A percentile compares a stretch with the other conserved stretches of the same genome.
phyloP scores from a whole-genome alignment of 2,113 vertebrate genomes.

The Hippocampus comes region DNA sequence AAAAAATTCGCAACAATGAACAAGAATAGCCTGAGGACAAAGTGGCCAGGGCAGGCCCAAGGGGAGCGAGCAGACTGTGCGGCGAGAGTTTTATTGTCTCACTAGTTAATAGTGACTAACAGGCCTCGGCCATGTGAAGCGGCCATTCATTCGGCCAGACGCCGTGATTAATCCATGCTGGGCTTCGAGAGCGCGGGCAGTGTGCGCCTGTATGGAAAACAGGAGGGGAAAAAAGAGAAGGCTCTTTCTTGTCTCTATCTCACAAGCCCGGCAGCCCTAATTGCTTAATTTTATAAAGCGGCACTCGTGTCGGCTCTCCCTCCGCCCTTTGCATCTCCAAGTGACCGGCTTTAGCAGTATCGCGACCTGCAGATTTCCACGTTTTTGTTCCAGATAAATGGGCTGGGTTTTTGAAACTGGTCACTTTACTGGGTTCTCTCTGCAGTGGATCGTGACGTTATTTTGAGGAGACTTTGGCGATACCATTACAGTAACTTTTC shows the following conservation, averaged over 20 bases:
- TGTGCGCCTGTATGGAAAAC: slow-evolving; percentile 25
- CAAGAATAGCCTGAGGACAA: neutral
- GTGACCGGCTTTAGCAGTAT: slow-evolving; percentile 8
- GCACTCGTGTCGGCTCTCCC: slow-evolving; percentile 26
- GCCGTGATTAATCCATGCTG: slow-evolving; percentile 73
- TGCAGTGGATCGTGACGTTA: neutral
- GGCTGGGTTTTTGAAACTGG: neutral
- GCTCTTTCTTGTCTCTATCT: slow-evolving; percentile 55
- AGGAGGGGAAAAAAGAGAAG: slow-evolving; percentile 33
- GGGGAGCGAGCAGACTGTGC: slow-evolving; percentile 53
- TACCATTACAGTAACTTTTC: neutral
- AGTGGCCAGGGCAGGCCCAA: slow-evolving; percentile 20
- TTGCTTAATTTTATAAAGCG: slow-evolving; percentile 74
- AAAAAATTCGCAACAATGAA: neutral
- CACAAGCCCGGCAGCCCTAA: slow-evolving; percentile 57
- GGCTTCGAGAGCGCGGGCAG: slow-evolving; percentile 44
- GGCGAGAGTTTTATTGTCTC: slow-evolving; percentile 70
- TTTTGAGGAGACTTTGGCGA: neutral
- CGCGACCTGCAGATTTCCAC: slow-evolving; percentile 53
- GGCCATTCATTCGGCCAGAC: slow-evolving; percentile 69
- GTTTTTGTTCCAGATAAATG: slow-evolving; percentile 23
- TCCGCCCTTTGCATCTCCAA: neutral
- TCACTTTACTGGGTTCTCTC: neutral
- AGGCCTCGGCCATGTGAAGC: slow-evolving; percentile 60
- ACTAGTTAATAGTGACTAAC: slow-evolving; percentile 70